Base-by-base conservation (phyloP, 2,888 invertebrate genomes). In the Fabriciana adippe region DNA sequence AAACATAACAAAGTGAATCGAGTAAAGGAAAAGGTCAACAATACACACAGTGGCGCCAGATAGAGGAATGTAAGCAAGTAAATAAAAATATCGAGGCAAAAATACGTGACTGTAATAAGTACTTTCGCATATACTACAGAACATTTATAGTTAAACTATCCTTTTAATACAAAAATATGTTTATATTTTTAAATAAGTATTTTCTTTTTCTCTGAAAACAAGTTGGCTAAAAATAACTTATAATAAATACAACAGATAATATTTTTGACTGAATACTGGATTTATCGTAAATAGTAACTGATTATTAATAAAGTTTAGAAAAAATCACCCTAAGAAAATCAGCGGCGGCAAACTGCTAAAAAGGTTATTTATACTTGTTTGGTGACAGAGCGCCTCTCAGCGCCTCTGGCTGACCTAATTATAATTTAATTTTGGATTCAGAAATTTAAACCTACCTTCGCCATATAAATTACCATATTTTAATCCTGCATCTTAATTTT, bases 341-440 rank as follows among this genome's bases (percentile, higher is more conserved):
- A 56, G 72, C 68, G 67, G 70, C 73, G 75, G 74, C 66, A 69
- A 47, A 70, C 74, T 77, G 75, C 79, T 83, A 83, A 86, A 84
- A 84, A 80, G 79, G 81, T 84, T 86, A 86, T 86, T 86, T 87
- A 85, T 86, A 84, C 77, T 74, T 82, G 81, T 83, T 83, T 83
- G 83, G 83, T 83, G 85, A 84, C 84, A 85, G 76, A 80, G 73
- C 79, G 78, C 76, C 80, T 78, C 79, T 72, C 77, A 61, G 67
- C 81, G 81, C 79, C 79, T 79, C 79, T 74, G 75, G 71, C 76
- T 81, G 87, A 78, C 85, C 88, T 82, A 87, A 89, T 89, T 89
- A 82, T 88, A 86, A 84, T 86, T 86, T 84, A 83, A 87, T 84
- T 87, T 85, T 84, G 83, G 83, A 88, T 75, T 78, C 76, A 77